These are phyloP conservation scores for Zosterops japonicus DNA, from an alignment of 2,113 vertebrate species.

Conservation along the genomic window DNA sequence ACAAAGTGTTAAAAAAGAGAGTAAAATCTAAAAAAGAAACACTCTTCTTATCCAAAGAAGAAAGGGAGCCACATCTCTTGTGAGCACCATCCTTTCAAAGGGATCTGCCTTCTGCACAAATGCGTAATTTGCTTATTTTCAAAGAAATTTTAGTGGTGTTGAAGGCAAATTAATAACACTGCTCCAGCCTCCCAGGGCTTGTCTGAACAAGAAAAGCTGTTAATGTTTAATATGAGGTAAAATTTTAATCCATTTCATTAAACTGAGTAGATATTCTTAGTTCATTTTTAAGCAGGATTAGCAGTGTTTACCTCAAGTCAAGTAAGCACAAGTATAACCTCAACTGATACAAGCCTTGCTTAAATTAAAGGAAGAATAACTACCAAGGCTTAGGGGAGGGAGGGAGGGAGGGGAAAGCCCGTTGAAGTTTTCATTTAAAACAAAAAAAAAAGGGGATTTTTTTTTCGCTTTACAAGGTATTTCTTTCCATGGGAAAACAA, in stretches of 20 bases:
- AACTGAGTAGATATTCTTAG: constrained; percentile 38
- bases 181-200: neutral
- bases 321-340: constrained; percentile 39
- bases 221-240: constrained; percentile 42
- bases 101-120: neutral
- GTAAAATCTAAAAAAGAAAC: neutral
- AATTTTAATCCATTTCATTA: constrained; percentile 60
- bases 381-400: neutral
- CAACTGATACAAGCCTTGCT: constrained; percentile 9
- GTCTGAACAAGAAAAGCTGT: constrained; percentile 35
- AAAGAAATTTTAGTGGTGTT: constrained; percentile 30
- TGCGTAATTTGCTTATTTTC: constrained; percentile 47
- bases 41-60: neutral
- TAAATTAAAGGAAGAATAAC: constrained; percentile 1
- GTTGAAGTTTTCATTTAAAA: neutral
- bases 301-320: constrained; percentile 23
- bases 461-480: neutral
- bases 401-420: neutral
- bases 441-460: neutral
- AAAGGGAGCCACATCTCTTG: neutral
- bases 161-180: constrained; percentile 5
- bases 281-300: constrained; percentile 47
- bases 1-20: neutral
- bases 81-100: neutral
- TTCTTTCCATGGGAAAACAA: constrained; percentile 25